Percentiles rank a stretch among this genome's conserved stretches.
phyloP scores from a whole-genome alignment of 2,888 invertebrate genomes.

The Alsophila aescularia region DNA sequence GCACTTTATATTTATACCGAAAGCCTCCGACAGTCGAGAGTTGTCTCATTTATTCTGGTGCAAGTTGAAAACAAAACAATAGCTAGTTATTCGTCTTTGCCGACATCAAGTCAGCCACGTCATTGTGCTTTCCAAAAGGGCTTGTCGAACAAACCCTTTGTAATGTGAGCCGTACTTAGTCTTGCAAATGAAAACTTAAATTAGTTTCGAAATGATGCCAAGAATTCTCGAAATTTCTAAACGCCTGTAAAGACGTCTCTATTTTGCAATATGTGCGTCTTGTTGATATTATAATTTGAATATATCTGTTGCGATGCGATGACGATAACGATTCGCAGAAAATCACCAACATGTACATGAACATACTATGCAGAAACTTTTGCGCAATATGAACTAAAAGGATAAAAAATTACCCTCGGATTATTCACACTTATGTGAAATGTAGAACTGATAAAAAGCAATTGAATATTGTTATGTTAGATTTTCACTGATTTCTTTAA shows the following conservation, averaged over 20 bases:
- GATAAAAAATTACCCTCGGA: too few relatives aligned
- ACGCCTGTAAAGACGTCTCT: neutral
- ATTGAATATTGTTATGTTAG: too few relatives aligned
- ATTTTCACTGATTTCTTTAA: too few relatives aligned
- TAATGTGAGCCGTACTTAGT: slow-evolving; percentile 56
- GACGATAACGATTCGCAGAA: too few relatives aligned
- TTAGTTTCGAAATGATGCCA: slow-evolving; percentile 47
- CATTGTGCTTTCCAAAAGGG: slow-evolving; percentile 52
- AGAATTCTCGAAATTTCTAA: slow-evolving; percentile 17
- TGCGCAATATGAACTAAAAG: too few relatives aligned
- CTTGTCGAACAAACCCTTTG: slow-evolving; percentile 66
- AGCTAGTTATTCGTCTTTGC: slow-evolving; percentile 56
- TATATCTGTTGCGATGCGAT: too few relatives aligned
- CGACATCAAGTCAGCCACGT: slow-evolving; percentile 49
- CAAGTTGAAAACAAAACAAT: slow-evolving; percentile 61
- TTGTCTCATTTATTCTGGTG: slow-evolving; percentile 49
- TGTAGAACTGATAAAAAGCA: too few relatives aligned
- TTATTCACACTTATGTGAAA: too few relatives aligned
- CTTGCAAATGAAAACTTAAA: slow-evolving; percentile 69
- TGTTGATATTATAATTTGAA: too few relatives aligned
- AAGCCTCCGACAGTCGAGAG: slow-evolving; percentile 41
- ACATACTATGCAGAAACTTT: too few relatives aligned
- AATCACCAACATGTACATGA: too few relatives aligned
- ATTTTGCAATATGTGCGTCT: neutral
- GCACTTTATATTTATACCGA: slow-evolving; percentile 27